These are phyloP conservation scores for Hirtodrosophila histrioides DNA, from an alignment of 2,888 invertebrate species.

Conservation along the genomic window DNA sequence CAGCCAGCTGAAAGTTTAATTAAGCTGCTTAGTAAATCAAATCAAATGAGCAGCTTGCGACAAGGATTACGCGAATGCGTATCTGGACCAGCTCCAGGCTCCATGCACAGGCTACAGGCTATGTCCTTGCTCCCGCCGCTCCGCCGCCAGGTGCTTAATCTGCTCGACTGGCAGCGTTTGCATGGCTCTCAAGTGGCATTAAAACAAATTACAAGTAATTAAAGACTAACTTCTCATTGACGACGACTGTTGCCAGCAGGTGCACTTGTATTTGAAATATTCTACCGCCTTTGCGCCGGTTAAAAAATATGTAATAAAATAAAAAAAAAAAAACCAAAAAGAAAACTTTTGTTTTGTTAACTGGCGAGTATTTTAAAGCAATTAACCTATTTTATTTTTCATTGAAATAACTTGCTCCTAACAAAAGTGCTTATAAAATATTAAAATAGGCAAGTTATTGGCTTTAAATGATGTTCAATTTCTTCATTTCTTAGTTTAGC, in stretches of 20 bases:
- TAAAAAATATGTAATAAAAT: too few species aligned
- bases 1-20: conserved; percentile 68
- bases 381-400: too few species aligned
- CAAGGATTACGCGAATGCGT: conserved; percentile 44
- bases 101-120: background rate
- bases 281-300: background rate
- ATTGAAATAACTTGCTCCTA: too few species aligned
- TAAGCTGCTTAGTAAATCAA: conserved; percentile 75
- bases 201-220: conserved; percentile 80
- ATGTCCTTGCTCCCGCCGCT: conserved; percentile 12
- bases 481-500: too few species aligned
- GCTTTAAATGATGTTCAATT: too few species aligned
- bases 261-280: conserved; percentile 20
- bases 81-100: conserved; percentile 14
- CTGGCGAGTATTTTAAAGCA: too few species aligned
- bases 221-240: conserved; percentile 67
- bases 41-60: conserved; percentile 71
- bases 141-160: conserved; percentile 59
- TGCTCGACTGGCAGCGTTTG: conserved; percentile 42
- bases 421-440: too few species aligned
- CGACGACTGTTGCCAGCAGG: conserved; percentile 27
- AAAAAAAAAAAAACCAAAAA: too few species aligned
- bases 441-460: too few species aligned
- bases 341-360: too few species aligned
- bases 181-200: conserved; percentile 74